Evolutionary conservation across 2,113 vertebrate genomes (phyloP), one percentile per base, ranked within the genome.

Genomic region (Brachypodius melanocephalos): DNA sequence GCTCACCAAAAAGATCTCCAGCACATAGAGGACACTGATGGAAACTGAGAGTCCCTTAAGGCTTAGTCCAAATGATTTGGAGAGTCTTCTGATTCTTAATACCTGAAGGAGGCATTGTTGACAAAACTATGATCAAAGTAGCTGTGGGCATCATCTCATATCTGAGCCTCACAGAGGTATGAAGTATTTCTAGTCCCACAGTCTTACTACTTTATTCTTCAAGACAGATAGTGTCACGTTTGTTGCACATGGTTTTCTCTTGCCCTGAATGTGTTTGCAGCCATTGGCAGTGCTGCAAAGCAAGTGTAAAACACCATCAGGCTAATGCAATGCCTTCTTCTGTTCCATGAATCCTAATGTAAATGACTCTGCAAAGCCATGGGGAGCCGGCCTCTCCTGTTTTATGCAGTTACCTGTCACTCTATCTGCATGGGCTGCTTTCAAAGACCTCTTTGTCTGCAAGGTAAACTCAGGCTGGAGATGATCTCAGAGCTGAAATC

Each of bases 401-500:
- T 69, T 49, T 55, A 34, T 36, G 40, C 72, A 90, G 91, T 45
- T 93, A 96, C 92, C 93, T 95, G 90, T 75, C 82, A 68, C 84
- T 69, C 51, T 88, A 17, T 92, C 76, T 89, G 61, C 76, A 69
- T 2, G 22, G 66, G 63, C 75, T 76, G 71, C 92, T 95, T 88
- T 97, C 95, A 97, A 96, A 95, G 95, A 48, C 68, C 69, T 80
- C 96, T 96, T 96, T 96, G 95, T 97, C 94, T 97, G 57, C 86
- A 95, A 95, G 94, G 93, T 97, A 96, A 95, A 92, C 90, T 80
- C 88, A 66, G 46, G 84, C 83, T 96, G 84, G 85, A 85, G 92
- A 93, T 96, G 87, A 90, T 51, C 80, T 96, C 90, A 93, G 81
- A 55, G 82, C 32, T 24, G 14, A 95, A 94, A 92, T 91, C 85